Evolutionary conservation across 2,113 vertebrate species (phyloP), one percentile per base, ranked within the genome.

Genomic region (Strigops habroptila): DNA sequence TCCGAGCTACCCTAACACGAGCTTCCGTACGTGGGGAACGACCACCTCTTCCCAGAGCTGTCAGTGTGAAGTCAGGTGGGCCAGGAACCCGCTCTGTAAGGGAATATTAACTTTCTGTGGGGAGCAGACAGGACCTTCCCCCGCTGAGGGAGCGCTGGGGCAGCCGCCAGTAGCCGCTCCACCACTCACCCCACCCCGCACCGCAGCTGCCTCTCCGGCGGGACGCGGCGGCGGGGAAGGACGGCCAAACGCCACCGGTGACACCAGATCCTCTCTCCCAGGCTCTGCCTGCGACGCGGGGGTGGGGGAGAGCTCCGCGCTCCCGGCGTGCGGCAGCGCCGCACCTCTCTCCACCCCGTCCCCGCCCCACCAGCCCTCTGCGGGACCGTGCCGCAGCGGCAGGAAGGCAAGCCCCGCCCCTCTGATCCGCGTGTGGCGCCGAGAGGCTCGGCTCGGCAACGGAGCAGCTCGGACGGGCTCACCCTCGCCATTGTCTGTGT

Each of bases 401-500:
- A 57, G 86, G 88, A 25, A 64, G 53, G 76, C 90, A 88, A 70
- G 17, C 83, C 51, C 94, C 95, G 88, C 95, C 95, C 83, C 76
- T 59, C 76, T 52, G 48, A 86, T 73, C 86, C 77, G 93, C 93
- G 87, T 94, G 96, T 75, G 82, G 52, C 78, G 74, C 63, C 62
- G 67, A 65, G 39, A 65, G 75, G 64, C 65, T 11, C 83, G 18
- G 51, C 84, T 14, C 84, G 9, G 64, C 37, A n/a, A 1, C 76
- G 31, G 73, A 57, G 1, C 31, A 14, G 53, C 88, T 25, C n/a
- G 46, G 53, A 55, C 14, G 81, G 81, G 82, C 86, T 91, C 71
- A 44, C 91, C 73, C 83, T 91, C 85, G 88, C 93, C 91, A 95
- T 97, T 97, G 96, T 97, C 85, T 94, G 65, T 8, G 55, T 46